These are phyloP conservation scores for Troglohyphantes excavatus DNA, from an alignment of 2,888 invertebrate genomes.

Conservation along the genomic window DNA sequence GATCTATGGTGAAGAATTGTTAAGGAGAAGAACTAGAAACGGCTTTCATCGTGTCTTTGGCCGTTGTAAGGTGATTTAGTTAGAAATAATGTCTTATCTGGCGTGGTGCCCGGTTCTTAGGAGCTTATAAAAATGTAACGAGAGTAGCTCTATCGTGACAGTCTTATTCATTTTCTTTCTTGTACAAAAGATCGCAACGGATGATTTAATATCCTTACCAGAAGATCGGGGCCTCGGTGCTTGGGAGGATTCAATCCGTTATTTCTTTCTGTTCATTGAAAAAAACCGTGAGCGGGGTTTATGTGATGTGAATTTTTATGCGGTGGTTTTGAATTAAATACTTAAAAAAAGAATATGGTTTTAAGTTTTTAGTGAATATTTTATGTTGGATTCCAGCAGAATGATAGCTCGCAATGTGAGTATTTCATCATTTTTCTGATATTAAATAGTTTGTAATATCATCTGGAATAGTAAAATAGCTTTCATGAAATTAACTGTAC, in stretches of 20 bases:
- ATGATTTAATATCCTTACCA: slow-evolving; percentile 47
- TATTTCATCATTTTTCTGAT: too few species aligned
- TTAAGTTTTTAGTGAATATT: not conserved
- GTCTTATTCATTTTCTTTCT: slow-evolving; percentile 39
- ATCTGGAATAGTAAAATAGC: too few species aligned
- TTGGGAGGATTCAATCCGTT: slow-evolving; percentile 12
- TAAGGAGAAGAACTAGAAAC: slow-evolving; percentile 13
- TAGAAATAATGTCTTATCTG: slow-evolving; percentile 53
- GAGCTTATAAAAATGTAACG: slow-evolving; percentile 50
- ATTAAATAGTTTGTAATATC: too few species aligned
- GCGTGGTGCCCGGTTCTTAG: slow-evolving; percentile 30
- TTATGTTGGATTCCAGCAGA: not conserved
- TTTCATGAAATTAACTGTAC: too few species aligned
- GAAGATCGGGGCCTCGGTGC: not conserved
- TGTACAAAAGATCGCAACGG: slow-evolving; percentile 11
- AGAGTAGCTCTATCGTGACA: slow-evolving; percentile 15
- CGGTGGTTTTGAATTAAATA: not conserved
- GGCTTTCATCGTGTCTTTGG: slow-evolving; percentile 17
- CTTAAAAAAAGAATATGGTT: not conserved
- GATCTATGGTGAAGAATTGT: slow-evolving; percentile 32
- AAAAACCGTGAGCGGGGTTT: not conserved
- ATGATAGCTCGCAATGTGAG: too few species aligned
- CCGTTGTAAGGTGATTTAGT: slow-evolving; percentile 54
- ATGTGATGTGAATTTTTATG: slow-evolving; percentile 20
- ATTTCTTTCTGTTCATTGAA: slow-evolving; percentile 12